Evolutionary conservation across 2,113 vertebrate genomes (phyloP).

Genomic region (Planiliza haematocheilus): DNA sequence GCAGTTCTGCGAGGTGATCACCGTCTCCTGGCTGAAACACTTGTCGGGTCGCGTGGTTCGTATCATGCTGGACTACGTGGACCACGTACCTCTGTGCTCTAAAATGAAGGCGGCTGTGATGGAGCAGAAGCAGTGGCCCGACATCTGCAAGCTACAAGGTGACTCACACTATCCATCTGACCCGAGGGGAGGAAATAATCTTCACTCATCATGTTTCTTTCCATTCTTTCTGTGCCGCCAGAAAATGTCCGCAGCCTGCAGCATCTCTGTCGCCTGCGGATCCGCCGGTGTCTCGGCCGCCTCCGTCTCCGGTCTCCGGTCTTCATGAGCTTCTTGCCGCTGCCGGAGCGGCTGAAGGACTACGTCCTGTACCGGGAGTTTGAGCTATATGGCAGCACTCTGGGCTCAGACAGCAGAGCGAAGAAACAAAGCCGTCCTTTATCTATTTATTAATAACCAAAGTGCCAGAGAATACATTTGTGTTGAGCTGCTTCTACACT

Average conservation of each 20-base stretch:
- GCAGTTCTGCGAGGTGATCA: conserved; percentile 98
- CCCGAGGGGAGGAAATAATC: background rate
- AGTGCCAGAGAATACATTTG: too few relatives aligned
- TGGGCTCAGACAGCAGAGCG: background rate
- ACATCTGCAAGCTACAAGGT: conserved; percentile 92
- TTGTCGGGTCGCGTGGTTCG: conserved; percentile 90
- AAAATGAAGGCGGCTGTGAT: conserved; percentile 89
- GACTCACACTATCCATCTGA: background rate
- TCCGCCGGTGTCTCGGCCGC: conserved; percentile 89
- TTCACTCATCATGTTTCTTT: background rate
- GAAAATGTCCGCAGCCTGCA: conserved; percentile 89
- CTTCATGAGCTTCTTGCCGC: conserved; percentile 93
- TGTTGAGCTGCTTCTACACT: too few relatives aligned
- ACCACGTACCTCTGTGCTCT: conserved; percentile 89
- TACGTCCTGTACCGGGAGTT: conserved; percentile 91
- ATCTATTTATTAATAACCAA: too few relatives aligned
- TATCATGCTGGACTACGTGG: conserved; percentile 91
- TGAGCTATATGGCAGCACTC: conserved; percentile 78
- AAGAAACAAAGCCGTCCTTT: background rate
- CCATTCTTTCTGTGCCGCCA: conserved; percentile 53
- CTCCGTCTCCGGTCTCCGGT: conserved; percentile 89
- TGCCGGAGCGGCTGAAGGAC: conserved; percentile 89
- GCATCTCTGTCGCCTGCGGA: conserved; percentile 93
- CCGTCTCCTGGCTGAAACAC: conserved; percentile 89
- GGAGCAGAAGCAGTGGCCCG: conserved; percentile 91